phyloP scores from a whole-genome alignment of 2,888 invertebrate species.

The Ochropleura leucogaster region DNA sequence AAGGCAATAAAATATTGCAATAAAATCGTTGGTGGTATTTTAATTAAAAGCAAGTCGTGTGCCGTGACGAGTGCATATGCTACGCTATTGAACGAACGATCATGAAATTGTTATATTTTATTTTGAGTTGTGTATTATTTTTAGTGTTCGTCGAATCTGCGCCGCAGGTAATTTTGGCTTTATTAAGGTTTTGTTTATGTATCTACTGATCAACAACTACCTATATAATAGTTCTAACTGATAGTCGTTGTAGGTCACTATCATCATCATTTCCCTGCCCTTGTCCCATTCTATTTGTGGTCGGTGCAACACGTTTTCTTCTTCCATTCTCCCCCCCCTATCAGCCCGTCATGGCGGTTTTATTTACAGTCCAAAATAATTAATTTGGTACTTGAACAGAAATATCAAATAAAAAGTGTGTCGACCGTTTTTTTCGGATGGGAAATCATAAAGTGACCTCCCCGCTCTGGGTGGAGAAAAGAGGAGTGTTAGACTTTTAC shows the following conservation, averaged over 20 bases:
- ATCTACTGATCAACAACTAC: not conserved
- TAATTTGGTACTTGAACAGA: not conserved
- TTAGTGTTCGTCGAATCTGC: conserved; percentile 61
- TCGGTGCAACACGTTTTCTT: no score
- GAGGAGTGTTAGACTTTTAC: no score
- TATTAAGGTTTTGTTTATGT: not conserved
- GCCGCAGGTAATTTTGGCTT: conserved; percentile 74
- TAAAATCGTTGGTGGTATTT: conserved; percentile 49
- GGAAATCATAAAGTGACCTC: no score
- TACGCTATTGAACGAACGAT: conserved; percentile 23
- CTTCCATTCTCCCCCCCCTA: no score
- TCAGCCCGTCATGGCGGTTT: not conserved
- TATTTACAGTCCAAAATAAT: not conserved
- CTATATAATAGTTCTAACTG: not conserved
- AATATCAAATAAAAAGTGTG: not conserved
- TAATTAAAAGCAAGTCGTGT: conserved; percentile 60
- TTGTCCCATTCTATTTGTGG: no score
- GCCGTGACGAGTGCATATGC: conserved; percentile 42
- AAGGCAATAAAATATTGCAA: conserved; percentile 50
- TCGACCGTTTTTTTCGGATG: not conserved
- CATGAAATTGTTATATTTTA: conserved; percentile 65
- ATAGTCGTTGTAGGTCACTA: not conserved
- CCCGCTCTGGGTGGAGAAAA: no score
- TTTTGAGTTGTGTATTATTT: conserved; percentile 69
- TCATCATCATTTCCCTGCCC: no score